A percentile compares a stretch with the other conserved stretches of the same genome.
Evolutionary conservation across 2,797 vertebrate genomes (phyloP).

Genomic region (Danio tinwini): DNA sequence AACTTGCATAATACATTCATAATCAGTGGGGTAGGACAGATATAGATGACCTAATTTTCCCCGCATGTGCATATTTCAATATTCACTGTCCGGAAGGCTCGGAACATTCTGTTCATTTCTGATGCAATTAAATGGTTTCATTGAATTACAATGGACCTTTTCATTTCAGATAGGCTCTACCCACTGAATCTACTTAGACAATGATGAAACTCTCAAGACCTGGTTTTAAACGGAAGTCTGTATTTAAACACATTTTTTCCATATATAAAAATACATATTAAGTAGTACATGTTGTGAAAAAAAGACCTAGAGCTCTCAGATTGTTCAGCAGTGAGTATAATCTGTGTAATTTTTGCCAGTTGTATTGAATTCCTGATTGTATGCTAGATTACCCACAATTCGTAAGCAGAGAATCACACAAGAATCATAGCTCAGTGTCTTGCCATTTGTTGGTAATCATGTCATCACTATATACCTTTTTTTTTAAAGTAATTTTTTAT

Average conservation of each 20-base stretch:
- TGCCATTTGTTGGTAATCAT: no score
- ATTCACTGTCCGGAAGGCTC: constrained; percentile 66
- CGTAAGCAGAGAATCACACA: neutral
- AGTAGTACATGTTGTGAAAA: no score
- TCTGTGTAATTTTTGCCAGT: neutral
- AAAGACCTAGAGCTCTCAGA: neutral
- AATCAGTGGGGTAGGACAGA: constrained; percentile 73
- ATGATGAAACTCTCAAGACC: neutral
- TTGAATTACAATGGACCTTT: constrained; percentile 7
- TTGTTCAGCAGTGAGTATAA: neutral
- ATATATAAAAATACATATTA: neutral
- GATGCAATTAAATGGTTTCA: constrained; percentile 32
- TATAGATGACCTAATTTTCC: constrained; percentile 79
- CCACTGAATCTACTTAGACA: neutral
- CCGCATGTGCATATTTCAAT: constrained; percentile 61
- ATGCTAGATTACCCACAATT: neutral
- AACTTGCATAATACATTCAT: constrained; percentile 77
- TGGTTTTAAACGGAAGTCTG: neutral
- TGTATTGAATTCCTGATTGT: neutral
- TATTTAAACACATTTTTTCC: neutral
- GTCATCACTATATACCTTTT: no score
- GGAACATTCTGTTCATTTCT: constrained; percentile 36
- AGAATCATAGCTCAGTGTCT: neutral
- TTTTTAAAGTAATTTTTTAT: no score
- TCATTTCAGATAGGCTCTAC: neutral